Evolutionary conservation across 2,113 vertebrate species (phyloP), one percentile per base, ranked within the genome.

Genomic region (Dipodomys ordii): DNA sequence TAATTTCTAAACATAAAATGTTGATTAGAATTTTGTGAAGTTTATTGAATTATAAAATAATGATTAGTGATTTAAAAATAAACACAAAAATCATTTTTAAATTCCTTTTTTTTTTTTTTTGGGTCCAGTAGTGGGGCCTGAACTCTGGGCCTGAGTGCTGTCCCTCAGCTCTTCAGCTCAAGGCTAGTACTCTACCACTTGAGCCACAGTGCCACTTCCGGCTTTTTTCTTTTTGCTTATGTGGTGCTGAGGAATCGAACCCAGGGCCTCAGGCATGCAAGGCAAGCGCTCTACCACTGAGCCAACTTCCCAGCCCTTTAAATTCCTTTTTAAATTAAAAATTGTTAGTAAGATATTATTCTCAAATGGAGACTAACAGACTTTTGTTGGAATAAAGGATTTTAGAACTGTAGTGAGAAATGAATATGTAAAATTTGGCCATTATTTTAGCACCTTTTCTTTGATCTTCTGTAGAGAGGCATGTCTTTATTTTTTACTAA

Each of bases 1-100:
- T 94, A 93, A 96, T 91, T 94, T 90, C 65, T 72, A 88, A 95
- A 84, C 69, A 92, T 91, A 92, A 97, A 95, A 94, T 79, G 78
- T 82, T 91, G 49, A 95, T 97, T 96, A 92, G 27, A 64, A 87
- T 44, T 25, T 60, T 87, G 64, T 74, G 65, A 77, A 86, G n/a
- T 82, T 96, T 94, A 1, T 81, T 93, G 81, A 65, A 88, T 85
- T 92, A 95, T 93, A 62, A 90, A 94, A 86, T 69, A 86, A 80
- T 13, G 60, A 9, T 73, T 86, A 60, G 49, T 25, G 68, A 87
- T 82, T 96, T 95, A n/a, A 71, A 93, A 65, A 87, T 57, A 92
- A 76, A 16, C 68, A 53, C 72, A 81, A 76, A 32, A 53, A 67
- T 62, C 81, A 97, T 91, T 83, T 92, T 71, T 62, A 87, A 89